These are phyloP conservation scores for Carcinoscorpius rotundicauda DNA, from an alignment of 1,140 invertebrate genomes.

Conservation along the genomic window DNA sequence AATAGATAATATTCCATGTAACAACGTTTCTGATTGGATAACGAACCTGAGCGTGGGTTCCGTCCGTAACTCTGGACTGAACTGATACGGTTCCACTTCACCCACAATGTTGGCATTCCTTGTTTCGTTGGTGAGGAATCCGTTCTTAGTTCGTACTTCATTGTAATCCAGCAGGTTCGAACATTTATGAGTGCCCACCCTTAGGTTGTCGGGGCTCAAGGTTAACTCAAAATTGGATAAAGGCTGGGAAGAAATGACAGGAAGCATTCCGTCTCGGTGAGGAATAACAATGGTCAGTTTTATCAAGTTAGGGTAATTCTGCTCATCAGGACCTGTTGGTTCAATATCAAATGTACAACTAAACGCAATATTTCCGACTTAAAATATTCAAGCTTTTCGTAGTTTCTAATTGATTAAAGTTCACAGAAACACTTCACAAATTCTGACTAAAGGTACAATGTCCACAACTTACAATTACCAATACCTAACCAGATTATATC, in stretches of 20 bases:
- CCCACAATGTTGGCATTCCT: conserved; percentile 26
- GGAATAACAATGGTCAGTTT: conserved; percentile 32
- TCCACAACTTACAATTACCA: too few relatives aligned
- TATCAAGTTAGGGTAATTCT: conserved; percentile 30
- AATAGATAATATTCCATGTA: too few relatives aligned
- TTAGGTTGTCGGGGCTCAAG: conserved; percentile 29
- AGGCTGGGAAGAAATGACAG: conserved; percentile 32
- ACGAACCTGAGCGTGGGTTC: conserved; percentile 31
- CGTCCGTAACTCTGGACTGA: conserved; percentile 26
- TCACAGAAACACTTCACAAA: too few relatives aligned
- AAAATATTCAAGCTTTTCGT: too few relatives aligned
- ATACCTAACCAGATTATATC: too few relatives aligned
- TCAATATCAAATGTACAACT: too few relatives aligned
- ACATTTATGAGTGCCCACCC: conserved; percentile 32
- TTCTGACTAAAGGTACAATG: too few relatives aligned
- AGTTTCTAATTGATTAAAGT: too few relatives aligned
- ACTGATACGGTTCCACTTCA: conserved; percentile 32
- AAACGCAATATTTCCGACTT: too few relatives aligned
- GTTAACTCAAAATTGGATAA: conserved; percentile 35
- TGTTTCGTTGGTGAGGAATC: conserved; percentile 31
- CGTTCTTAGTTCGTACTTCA: conserved; percentile 26
- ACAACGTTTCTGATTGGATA: too few relatives aligned
- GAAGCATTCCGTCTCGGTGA: conserved; percentile 36
- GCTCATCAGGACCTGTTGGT: conserved; percentile 30
- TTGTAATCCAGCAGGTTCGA: conserved; percentile 33